Conservation (phyloP, 64 coral and sea anemone genomes). For the Pocillopora verrucosa region DNA sequence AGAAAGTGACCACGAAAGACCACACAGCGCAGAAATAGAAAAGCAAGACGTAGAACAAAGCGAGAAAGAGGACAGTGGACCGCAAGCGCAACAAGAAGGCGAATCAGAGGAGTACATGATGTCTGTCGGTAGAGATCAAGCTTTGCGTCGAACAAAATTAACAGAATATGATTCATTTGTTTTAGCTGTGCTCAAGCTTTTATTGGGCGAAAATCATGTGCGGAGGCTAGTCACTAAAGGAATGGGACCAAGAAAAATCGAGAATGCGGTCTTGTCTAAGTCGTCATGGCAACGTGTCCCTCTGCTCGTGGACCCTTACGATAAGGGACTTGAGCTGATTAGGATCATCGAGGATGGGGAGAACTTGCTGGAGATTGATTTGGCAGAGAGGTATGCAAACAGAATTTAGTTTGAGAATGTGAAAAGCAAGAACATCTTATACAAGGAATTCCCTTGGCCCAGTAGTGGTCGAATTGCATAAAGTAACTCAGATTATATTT, state of each 20-base stretch:
- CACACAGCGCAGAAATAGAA: slow-evolving; percentile 7
- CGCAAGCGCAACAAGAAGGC: neutral
- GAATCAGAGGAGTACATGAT: neutral
- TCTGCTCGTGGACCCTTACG: slow-evolving; percentile 84
- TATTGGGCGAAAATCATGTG: slow-evolving; percentile 80
- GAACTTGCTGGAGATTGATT: slow-evolving; percentile 83
- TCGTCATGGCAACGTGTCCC: slow-evolving; percentile 88
- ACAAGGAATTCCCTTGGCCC: too few species aligned
- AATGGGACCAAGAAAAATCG: slow-evolving; percentile 83
- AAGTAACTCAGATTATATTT: too few species aligned
- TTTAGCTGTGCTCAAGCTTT: slow-evolving; percentile 75
- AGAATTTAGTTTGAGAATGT: neutral
- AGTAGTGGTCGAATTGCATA: too few species aligned
- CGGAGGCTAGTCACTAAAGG: slow-evolving; percentile 82
- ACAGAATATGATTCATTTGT: slow-evolving; percentile 79
- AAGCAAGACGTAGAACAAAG: slow-evolving; percentile 51
- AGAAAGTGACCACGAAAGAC: neutral
- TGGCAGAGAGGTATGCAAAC: slow-evolving; percentile 75
- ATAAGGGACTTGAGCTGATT: slow-evolving; percentile 79
- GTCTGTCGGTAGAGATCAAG: neutral
- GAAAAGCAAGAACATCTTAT: too few species aligned
- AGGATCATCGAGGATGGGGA: slow-evolving; percentile 67
- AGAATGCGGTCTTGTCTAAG: slow-evolving; percentile 79
- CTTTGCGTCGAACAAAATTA: slow-evolving; percentile 20
- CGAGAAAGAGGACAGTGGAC: neutral